Base-by-base conservation (phyloP, 2,797 vertebrate species). In the Heteromormyrus szaboi region DNA sequence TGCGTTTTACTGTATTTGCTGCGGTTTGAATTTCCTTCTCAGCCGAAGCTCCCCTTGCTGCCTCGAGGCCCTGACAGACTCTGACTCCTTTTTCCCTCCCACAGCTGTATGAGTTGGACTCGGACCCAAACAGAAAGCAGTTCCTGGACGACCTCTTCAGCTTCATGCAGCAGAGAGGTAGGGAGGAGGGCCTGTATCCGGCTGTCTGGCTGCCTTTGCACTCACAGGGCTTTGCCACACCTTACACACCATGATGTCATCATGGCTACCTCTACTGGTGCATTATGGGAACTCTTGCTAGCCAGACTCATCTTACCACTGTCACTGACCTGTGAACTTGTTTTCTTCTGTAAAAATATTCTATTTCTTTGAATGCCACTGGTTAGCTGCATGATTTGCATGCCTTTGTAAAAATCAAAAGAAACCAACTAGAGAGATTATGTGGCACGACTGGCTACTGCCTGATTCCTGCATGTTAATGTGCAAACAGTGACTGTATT, bases 131-230 rank as follows among this genome's bases (percentile, higher is more conserved):
- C 93, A 97, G 98, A 90, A 99, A 99, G 91, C 98, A 99, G 93
- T 99, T 99, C 92, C 95, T 99, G 90, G 98, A 99, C 0, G 97
- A 99, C 91, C 94, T 99, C 89, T 99, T 99, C 95, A 98, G 97
- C 93, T 99, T 99, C 93, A 99, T 99, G 98, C 98, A 99, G 93
- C 99, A 99, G 91, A 94, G 98, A 97, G 98, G 96, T 96, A 94
- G 92, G 93, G 14, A 17, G 54, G n/a, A 33, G 59, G 41, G 14
- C 22, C 62, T 83, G 86, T 53, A 22, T 29, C n/a, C 12, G 44
- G 37, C 8, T 50, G 33, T 14, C 62, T 33, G 62, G 25, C 62
- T 29, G 62, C 62, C 62, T 4, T 29, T 68, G 3, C 25, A 3
- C 56, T 22, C 56, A 25, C n/a, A 62, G 56, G 62, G 25, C 25